Evolutionary conservation across 2,888 invertebrate species (phyloP).

Genomic region (Drosophila meridionalis): DNA sequence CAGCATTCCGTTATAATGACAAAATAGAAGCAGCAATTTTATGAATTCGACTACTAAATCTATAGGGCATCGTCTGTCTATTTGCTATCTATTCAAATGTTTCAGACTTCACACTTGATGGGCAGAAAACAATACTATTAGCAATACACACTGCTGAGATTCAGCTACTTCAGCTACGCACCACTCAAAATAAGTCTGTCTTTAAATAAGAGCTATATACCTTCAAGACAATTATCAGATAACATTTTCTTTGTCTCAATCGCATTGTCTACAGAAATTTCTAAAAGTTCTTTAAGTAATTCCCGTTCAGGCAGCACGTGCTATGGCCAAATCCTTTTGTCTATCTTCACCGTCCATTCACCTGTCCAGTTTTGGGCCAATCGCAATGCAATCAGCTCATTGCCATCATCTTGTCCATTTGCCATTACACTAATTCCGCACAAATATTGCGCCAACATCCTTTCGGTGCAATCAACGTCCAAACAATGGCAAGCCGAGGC

Average conservation of each 20-base stretch:
- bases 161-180: not conserved
- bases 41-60: no score
- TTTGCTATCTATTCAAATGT: no score
- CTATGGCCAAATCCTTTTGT: not conserved
- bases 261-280: not conserved
- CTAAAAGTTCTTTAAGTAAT: not conserved
- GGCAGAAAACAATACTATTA: no score
- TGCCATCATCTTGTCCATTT: constrained; percentile 39
- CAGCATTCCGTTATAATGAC: no score
- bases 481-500: constrained; percentile 31
- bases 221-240: not conserved
- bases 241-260: not conserved
- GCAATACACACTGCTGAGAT: not conserved
- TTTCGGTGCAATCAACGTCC: constrained; percentile 61
- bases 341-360: not conserved
- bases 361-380: constrained; percentile 6
- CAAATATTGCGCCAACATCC: constrained; percentile 67
- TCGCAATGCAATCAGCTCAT: constrained; percentile 47
- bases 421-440: constrained; percentile 69
- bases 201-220: not conserved
- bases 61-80: no score
- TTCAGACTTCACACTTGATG: no score
- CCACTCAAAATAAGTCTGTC: no score
- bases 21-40: no score
- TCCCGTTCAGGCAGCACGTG: not conserved